Evolutionary conservation across 2,888 invertebrate species (phyloP), one percentile per base, ranked within the genome.

Genomic region (Caenorhabditis angaria): DNA sequence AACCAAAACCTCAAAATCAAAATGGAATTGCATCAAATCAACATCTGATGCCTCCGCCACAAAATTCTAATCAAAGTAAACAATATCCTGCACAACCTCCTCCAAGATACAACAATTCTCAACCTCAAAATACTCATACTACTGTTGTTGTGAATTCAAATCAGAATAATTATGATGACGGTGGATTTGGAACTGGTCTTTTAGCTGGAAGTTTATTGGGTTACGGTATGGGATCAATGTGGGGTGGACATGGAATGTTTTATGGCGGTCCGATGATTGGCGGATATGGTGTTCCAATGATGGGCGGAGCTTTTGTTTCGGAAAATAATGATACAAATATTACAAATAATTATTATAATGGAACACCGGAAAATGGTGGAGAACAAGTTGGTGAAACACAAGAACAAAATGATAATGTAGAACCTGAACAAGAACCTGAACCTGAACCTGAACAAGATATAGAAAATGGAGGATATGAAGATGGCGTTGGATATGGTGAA

Each of bases 311-410:
- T 18, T 77, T 80, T 62, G 75, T 77, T 51, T 78, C 77, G 27
- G 83, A 83, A 61, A n/a, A n/a, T n/a, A 83, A 83, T 64, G 83
- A 83, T 60, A 83, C 83, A 5, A 82, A 78, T 51, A 67, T 80
- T 62, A 76, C 78, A 18, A 83, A 83, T 63, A 82, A 82, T 69
- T 82, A 82, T 64, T 82, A 82, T 67, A 78, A 68, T 28, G 51
- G 57, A 55, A 67, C 14, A 14, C 47, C 47, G 12, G 78, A 62
- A 12, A 53, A 64, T 32, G 53, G 24, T 25, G 50, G 54, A 24
- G 63, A 51, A 10, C 6, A 32, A 8, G 6, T 10, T 5, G 6
- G 10, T 5, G 32, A 32, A 10, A n/a, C n/a, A n/a, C n/a, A n/a
- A n/a, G n/a, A n/a, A n/a, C n/a, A n/a, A n/a, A n/a, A n/a, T n/a